Percentiles rank a stretch among this genome's conserved stretches.
These are phyloP conservation scores for Eidolon helvum DNA, from an alignment of 2,113 vertebrate species.

Conservation along the genomic window DNA sequence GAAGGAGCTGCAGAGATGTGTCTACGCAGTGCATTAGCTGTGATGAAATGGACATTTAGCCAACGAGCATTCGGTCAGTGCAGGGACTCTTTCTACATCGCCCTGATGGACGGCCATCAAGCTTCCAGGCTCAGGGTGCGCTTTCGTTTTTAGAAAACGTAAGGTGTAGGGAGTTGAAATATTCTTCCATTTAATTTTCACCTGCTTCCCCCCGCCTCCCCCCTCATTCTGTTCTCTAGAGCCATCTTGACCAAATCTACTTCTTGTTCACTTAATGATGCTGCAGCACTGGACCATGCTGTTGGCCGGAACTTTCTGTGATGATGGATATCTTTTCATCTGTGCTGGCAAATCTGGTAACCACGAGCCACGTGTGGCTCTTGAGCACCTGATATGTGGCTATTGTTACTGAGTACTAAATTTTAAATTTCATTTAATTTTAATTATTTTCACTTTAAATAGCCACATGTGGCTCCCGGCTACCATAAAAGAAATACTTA, in stretches of 20 bases:
- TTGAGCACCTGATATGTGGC: background rate
- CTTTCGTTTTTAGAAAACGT: background rate
- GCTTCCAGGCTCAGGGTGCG: background rate
- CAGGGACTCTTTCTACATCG: background rate
- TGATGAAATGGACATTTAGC: background rate
- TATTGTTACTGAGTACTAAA: background rate
- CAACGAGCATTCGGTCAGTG: background rate
- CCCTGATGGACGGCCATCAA: background rate
- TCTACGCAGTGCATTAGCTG: background rate
- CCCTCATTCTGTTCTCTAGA: background rate
- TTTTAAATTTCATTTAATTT: conserved; percentile 16
- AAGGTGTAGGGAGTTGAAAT: background rate
- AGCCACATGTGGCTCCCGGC: background rate
- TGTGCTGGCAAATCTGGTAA: background rate
- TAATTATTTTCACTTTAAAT: conserved; percentile 1
- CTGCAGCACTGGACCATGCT: background rate
- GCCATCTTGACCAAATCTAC: background rate
- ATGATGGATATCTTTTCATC: background rate
- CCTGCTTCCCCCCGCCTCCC: background rate
- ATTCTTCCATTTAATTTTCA: background rate
- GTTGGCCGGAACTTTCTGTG: background rate
- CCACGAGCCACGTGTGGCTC: background rate
- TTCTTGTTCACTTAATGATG: background rate
- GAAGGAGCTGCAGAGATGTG: background rate
- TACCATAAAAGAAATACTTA: background rate